A percentile compares a stretch with the other conserved stretches of the same genome.
These are phyloP conservation scores for Nematostella vectensis DNA, from an alignment of 92 coral and sea anemone genomes.

Conservation along the genomic window DNA sequence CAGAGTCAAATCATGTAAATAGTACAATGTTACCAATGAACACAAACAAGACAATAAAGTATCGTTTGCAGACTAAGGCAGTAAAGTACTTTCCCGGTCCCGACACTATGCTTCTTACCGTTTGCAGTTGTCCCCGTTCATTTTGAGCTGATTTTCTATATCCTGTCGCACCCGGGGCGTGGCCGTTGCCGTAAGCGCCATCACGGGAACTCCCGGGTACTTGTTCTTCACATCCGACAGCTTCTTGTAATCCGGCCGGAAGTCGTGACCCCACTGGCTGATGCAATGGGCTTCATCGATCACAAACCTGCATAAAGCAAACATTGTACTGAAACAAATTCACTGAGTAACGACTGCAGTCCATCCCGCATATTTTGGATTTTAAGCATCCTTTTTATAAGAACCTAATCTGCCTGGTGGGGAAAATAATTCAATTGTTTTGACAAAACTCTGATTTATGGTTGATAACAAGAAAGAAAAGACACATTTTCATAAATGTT, in stretches of 20 bases:
- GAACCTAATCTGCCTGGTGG: no score
- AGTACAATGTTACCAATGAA: not conserved
- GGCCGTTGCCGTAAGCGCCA: conserved; percentile 99
- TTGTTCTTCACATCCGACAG: conserved; percentile 74
- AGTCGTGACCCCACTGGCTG: conserved; percentile 99
- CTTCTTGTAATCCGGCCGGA: conserved; percentile 98
- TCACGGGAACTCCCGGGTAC: conserved; percentile 82
- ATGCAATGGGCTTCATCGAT: conserved; percentile 97
- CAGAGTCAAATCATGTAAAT: not conserved
- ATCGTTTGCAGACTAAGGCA: no score
- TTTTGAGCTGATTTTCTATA: conserved; percentile 70
- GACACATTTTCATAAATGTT: no score
- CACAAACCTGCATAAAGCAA: conserved; percentile 46
- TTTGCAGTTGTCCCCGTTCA: conserved; percentile 71
- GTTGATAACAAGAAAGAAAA: no score
- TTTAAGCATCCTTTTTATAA: no score
- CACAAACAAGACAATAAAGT: not conserved
- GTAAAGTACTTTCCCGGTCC: no score
- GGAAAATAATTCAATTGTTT: no score
- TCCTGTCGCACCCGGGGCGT: conserved; percentile 97
- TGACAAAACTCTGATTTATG: no score
- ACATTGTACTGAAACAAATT: no score
- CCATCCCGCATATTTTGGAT: no score
- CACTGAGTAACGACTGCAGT: no score
- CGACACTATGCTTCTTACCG: no score